Evolutionary conservation across 2,888 invertebrate species (phyloP), one percentile per base, ranked within the genome.

Genomic region (Geophilus truncorum): DNA sequence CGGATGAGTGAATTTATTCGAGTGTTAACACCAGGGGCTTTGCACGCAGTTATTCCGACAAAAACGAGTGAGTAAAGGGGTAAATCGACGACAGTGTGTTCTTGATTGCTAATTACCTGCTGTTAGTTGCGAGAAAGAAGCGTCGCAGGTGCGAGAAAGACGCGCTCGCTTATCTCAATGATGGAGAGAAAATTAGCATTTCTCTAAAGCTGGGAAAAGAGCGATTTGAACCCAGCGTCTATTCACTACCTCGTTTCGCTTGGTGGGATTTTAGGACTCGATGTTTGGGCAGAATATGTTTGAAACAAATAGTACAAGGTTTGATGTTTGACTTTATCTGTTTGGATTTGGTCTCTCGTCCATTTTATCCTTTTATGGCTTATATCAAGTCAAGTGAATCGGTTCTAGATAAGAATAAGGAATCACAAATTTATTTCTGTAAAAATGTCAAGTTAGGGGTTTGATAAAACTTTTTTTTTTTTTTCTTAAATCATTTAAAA

Each of bases 311-410:
- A 70, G 70, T 9, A 70, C 70, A 9, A 70, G 25, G 70, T 70
- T 70, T 70, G 70, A 70, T 70, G 70, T 70, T 28, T 70, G 70
- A 70, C 70, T 70, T 70, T 70, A 70, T 70, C 70, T 70, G 28
- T 70, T 70, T 70, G 70, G 70, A 70, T 70, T 70, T 70, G 28
- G 70, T 70, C 70, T 70, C 70, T 70, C 70, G 25, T 70, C 25
- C 28, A 70, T 70, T 70, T 70, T 70, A 70, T 70, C 70, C 70
- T 70, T 70, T 28, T 70, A 70, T 70, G 10, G 70, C 28, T 70
- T 25, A 70, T n/a, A 70, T 70, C 70, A 70, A 70, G 25, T 70
- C 70, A 25, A 70, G 70, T 70, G 70, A 70, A 28, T 70, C 70
- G 70, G n/a, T 2, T 70, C 10, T 25, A 70, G 70, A 70, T 70